Conservation (phyloP, 2,113 vertebrate genomes). For the Petrocephalus zakoni region DNA sequence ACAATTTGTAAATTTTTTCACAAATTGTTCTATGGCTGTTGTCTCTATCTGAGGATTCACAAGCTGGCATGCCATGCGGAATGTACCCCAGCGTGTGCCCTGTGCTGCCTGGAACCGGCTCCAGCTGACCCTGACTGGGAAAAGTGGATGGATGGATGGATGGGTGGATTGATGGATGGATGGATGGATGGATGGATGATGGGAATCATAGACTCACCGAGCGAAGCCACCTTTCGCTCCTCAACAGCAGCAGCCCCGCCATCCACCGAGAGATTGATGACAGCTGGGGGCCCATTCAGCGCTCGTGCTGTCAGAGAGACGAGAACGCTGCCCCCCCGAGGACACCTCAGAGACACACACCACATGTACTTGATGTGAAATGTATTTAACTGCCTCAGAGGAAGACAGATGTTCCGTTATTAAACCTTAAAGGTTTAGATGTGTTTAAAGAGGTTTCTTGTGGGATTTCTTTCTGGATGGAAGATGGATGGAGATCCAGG, state of each 20-base stretch:
- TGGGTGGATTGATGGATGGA: neutral
- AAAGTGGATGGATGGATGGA: neutral
- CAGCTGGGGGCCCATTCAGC: neutral
- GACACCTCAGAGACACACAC: neutral
- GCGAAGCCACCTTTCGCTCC: neutral
- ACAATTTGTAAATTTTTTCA: neutral
- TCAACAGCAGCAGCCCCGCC: neutral
- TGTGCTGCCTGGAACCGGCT: neutral
- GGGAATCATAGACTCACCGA: neutral
- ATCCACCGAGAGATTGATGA: neutral
- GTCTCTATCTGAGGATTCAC: neutral
- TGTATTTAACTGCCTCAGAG: neutral
- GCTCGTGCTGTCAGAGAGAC: neutral
- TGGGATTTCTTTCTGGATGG: neutral
- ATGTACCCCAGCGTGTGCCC: neutral
- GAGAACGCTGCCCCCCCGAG: neutral
- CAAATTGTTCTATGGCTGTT: neutral
- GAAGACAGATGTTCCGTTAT: neutral
- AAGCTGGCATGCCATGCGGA: neutral
- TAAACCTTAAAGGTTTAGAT: neutral
- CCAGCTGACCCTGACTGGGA: neutral
- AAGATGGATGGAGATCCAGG: neutral
- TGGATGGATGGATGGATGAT: neutral
- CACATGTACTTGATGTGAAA: neutral
- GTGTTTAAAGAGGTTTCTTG: neutral